These are phyloP conservation scores for Cacatua alba DNA, from an alignment of 2,113 vertebrate genomes.

Conservation along the genomic window DNA sequence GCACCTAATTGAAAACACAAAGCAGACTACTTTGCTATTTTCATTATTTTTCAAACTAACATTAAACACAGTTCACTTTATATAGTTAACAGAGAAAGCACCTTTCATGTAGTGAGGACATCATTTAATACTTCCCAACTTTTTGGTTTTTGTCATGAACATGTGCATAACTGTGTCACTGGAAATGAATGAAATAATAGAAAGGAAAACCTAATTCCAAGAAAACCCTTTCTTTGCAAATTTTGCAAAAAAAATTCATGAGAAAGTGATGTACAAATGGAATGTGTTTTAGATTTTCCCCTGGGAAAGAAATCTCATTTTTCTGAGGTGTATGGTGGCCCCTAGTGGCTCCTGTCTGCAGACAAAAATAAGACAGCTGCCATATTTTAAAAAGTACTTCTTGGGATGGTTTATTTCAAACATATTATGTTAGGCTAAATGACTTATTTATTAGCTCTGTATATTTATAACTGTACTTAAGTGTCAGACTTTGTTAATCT, in stretches of 20 bases:
- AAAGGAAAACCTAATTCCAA: neutral
- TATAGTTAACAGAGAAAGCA: neutral
- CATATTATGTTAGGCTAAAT: neutral
- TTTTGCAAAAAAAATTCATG: neutral
- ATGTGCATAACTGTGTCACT: neutral
- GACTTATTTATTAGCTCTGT: neutral
- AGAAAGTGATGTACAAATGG: neutral
- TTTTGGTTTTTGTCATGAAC: neutral
- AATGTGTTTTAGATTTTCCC: neutral
- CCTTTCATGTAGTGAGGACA: neutral
- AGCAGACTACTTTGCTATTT: neutral
- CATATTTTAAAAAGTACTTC: neutral
- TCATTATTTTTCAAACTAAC: neutral
- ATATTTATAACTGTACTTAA: neutral
- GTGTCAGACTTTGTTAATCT: neutral
- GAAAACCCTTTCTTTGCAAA: neutral
- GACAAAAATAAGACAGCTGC: neutral
- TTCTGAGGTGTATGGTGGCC: constrained; percentile 36
- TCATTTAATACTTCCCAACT: neutral
- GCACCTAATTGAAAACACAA: neutral
- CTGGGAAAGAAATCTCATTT: neutral
- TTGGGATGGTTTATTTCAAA: neutral
- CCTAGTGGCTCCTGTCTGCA: constrained; percentile 29
- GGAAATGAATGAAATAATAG: neutral
- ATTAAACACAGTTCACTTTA: neutral